Base-by-base conservation (phyloP, 2,113 vertebrate species). In the Pelodiscus sinensis region DNA sequence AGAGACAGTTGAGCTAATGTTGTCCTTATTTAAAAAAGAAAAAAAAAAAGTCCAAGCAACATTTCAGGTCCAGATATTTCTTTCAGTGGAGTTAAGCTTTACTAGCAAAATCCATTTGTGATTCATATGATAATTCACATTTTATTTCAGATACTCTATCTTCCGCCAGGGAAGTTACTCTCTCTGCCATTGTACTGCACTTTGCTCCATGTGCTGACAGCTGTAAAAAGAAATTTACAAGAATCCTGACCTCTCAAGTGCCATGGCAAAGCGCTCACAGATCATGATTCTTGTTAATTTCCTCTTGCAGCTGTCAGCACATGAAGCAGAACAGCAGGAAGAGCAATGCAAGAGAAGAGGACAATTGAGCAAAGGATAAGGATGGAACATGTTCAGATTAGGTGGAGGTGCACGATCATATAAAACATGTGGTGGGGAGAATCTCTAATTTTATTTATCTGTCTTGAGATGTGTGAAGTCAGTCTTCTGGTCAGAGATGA, bases 271-370 rank as follows among this genome's bases (percentile, higher is more conserved):
- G 78, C 0, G 1, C 78, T 89, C 73, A 0, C 38, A 51, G 73
- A 85, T 94, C 85, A 16, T 25, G 57, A 31, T 44, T 75, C 92
- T 82, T 84, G 84, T 93, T 92, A 94, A 94, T 88, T 93, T 56
- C 56, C 38, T 89, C 95, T 96, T 65, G 88, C 21, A 85, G 92
- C 89, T 95, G 82, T 90, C 93, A 94, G 85, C 52, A 60, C 88
- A 85, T 92, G 88, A 84, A 91, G 89, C 89, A 82, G 65, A 92
- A 94, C 89, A 89, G 93, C 10, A 12, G 87, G 85, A 93, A 94
- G 27, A 93, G 82, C 56, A 92, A 57, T 92, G 84, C 83, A 81
- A 86, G 57, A 93, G 77, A 55, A 93, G 51, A 68, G 82, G 82
- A 91, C 84, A 84, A 5, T 38, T 84, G 8, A 18, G 10, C 14